Evolutionary conservation across 2,888 invertebrate species (phyloP).

Genomic region (Mythimna albipuncta): DNA sequence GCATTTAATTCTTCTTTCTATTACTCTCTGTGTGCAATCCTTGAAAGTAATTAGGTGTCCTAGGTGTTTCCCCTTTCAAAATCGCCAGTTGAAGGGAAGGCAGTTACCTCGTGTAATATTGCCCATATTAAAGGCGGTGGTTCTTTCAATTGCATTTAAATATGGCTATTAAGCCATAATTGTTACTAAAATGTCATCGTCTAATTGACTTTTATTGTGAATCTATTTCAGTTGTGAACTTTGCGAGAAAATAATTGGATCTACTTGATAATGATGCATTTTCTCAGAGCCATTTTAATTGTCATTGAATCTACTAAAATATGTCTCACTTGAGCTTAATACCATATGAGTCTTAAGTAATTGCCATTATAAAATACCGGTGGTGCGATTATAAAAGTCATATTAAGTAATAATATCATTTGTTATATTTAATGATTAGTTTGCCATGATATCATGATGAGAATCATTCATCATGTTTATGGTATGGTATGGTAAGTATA

Average conservation of each 20-base stretch:
- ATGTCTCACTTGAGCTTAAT: constrained; percentile 5
- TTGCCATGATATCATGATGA: not conserved
- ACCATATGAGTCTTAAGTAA: constrained; percentile 32
- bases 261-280: constrained; percentile 29
- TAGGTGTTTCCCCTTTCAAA: too few relatives aligned
- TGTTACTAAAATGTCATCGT: constrained; percentile 26
- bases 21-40: too few relatives aligned
- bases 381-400: constrained; percentile 12
- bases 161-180: not conserved
- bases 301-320: constrained; percentile 1
- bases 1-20: too few relatives aligned
- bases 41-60: too few relatives aligned
- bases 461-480: not conserved
- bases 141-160: constrained; percentile 3
- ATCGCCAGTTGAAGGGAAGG: too few relatives aligned
- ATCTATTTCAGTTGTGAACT: constrained; percentile 40
- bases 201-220: constrained; percentile 37
- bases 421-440: not conserved
- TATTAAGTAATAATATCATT: constrained; percentile 18
- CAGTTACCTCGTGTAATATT: too few relatives aligned
- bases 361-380: constrained; percentile 24
- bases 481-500: too few relatives aligned
- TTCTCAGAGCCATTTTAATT: constrained; percentile 15
- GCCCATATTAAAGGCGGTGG: not conserved
- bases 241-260: constrained; percentile 27